Conservation (phyloP, 2,113 vertebrate genomes). For the Limanda limanda region DNA sequence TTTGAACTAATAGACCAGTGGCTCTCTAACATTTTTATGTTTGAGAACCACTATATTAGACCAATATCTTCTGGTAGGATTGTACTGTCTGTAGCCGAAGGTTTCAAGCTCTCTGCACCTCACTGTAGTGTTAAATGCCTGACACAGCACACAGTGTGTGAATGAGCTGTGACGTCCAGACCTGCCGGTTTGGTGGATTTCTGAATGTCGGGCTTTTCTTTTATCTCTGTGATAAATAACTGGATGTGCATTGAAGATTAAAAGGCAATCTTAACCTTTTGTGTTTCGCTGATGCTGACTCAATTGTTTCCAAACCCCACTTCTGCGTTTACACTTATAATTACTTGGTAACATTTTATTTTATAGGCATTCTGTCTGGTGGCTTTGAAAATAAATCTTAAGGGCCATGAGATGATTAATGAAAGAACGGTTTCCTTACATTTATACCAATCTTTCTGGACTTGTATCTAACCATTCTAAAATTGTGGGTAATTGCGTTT, state of each 20-base stretch:
- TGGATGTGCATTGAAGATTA: constrained; percentile 62
- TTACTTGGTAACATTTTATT: background rate
- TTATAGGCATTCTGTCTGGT: background rate
- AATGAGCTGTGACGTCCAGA: constrained; percentile 41
- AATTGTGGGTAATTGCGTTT: too few species aligned
- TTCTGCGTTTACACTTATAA: background rate
- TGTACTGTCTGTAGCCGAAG: constrained; percentile 27
- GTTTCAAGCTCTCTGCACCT: constrained; percentile 30
- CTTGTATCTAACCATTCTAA: too few species aligned
- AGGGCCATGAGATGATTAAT: too few species aligned
- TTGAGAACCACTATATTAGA: constrained; percentile 11
- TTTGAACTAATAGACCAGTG: constrained; percentile 20
- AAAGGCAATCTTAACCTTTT: constrained; percentile 42
- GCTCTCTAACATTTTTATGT: constrained; percentile 4
- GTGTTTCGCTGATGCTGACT: background rate
- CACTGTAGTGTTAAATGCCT: constrained; percentile 27
- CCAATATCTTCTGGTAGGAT: constrained; percentile 32
- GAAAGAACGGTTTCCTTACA: too few species aligned
- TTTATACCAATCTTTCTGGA: too few species aligned
- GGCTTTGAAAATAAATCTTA: too few species aligned
- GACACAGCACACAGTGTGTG: constrained; percentile 2
- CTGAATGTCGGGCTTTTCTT: constrained; percentile 30
- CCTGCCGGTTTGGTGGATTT: constrained; percentile 27
- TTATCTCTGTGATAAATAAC: constrained; percentile 52
- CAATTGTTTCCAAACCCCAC: background rate